phyloP scores from a whole-genome alignment of 2,113 vertebrate genomes.

The Sphaerodactylus townsendi region DNA sequence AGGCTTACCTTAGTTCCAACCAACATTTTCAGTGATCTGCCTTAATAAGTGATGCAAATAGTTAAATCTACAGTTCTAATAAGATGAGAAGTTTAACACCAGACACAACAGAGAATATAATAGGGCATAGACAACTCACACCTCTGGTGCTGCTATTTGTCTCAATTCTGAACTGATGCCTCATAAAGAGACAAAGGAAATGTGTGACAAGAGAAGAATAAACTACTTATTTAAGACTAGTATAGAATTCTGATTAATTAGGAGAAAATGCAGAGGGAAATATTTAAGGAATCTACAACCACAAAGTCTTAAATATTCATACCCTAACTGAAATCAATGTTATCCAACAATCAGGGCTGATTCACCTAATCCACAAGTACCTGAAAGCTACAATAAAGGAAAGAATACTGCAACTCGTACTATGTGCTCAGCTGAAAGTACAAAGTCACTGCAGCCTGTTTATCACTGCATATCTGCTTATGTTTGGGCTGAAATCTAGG shows the following conservation, averaged over 20 bases:
- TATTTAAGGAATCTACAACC: neutral
- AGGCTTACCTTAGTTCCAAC: neutral
- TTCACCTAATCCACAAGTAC: neutral
- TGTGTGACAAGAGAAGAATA: neutral
- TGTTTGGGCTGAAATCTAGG: neutral
- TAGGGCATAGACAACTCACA: neutral
- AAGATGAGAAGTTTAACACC: neutral
- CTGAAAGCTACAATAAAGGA: neutral
- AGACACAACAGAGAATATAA: neutral
- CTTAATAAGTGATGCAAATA: neutral
- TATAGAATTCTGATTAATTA: neutral
- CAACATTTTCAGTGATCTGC: neutral
- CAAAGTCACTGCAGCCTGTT: neutral
- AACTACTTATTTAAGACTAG: neutral
- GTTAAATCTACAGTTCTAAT: neutral
- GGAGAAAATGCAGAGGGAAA: neutral
- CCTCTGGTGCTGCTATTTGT: neutral
- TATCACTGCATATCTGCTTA: neutral
- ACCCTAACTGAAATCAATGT: neutral
- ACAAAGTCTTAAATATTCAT: neutral
- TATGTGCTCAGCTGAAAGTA: neutral
- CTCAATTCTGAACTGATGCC: neutral
- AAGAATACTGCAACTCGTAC: neutral
- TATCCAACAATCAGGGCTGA: neutral
- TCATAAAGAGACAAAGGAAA: neutral